A percentile compares a stretch with the other conserved stretches of the same genome.
phyloP scores from a whole-genome alignment of 2,113 vertebrate species.

The Cygnus atratus region DNA sequence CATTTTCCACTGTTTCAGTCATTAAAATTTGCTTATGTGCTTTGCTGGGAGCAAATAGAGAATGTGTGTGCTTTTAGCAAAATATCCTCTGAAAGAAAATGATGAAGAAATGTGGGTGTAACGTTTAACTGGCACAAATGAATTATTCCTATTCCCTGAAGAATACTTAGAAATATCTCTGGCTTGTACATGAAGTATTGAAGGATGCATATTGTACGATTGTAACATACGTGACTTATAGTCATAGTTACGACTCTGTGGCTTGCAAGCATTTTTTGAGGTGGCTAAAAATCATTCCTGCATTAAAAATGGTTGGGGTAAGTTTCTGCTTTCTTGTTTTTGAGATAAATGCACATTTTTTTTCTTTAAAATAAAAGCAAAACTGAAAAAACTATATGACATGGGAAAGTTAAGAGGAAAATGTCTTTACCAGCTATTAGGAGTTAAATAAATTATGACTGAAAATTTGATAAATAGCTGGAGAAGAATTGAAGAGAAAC shows the following conservation, averaged over 20 bases:
- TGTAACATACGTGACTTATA: neutral
- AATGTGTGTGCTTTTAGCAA: neutral
- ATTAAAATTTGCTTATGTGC: neutral
- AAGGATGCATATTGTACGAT: neutral
- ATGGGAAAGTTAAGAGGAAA: neutral
- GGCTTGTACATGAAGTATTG: neutral
- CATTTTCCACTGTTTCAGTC: neutral
- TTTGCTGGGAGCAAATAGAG: neutral
- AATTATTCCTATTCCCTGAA: neutral
- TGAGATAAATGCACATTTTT: neutral
- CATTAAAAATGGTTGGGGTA: neutral
- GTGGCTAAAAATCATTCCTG: neutral
- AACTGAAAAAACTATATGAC: neutral
- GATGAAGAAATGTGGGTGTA: neutral
- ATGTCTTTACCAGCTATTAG: neutral
- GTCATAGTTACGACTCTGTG: neutral
- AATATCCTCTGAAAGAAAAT: neutral
- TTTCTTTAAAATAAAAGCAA: neutral
- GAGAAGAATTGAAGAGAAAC: neutral
- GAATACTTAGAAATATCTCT: neutral
- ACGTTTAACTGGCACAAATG: neutral
- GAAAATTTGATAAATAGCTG: neutral
- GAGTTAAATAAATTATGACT: neutral
- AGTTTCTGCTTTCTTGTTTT: neutral
- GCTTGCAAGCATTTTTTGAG: neutral